phyloP scores from a whole-genome alignment of 2,888 invertebrate genomes.

The Hofmannophila pseudospretella region DNA sequence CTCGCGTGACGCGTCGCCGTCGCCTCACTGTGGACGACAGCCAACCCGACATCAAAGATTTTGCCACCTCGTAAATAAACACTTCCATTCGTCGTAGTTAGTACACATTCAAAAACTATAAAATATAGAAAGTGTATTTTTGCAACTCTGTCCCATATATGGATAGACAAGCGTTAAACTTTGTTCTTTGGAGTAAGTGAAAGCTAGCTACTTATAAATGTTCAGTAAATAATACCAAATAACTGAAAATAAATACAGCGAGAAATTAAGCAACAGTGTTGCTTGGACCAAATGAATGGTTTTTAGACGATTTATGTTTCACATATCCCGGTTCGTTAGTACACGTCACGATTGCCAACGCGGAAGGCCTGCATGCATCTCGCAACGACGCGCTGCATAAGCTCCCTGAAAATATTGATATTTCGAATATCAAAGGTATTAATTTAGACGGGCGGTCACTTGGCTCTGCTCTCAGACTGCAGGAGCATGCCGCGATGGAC shows the following conservation, averaged over 20 bases:
- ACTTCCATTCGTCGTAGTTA: slow-evolving; percentile 25
- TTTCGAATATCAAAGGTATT: slow-evolving; percentile 74
- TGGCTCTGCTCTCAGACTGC: slow-evolving; percentile 45
- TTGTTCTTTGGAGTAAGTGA: too few relatives aligned
- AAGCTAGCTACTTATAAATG: too few relatives aligned
- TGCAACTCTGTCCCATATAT: too few relatives aligned
- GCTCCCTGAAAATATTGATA: slow-evolving; percentile 72
- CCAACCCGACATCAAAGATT: slow-evolving; percentile 60
- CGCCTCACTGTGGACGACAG: slow-evolving; percentile 42
- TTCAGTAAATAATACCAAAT: too few relatives aligned
- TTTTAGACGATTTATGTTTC: slow-evolving; percentile 34
- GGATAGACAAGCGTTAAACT: too few relatives aligned
- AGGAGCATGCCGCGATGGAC: slow-evolving; percentile 59
- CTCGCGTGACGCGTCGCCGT: slow-evolving; percentile 20
- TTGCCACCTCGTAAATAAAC: slow-evolving; percentile 59
- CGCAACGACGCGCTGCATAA: slow-evolving; percentile 60
- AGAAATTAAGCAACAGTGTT: slow-evolving; percentile 16
- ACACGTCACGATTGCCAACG: slow-evolving; percentile 53
- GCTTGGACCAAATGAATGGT: slow-evolving; percentile 25
- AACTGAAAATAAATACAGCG: neutral
- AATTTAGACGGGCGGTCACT: slow-evolving; percentile 62
- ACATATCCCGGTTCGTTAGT: slow-evolving; percentile 50
- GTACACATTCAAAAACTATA: slow-evolving; percentile 18
- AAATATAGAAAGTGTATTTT: neutral
- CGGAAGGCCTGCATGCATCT: slow-evolving; percentile 59